Percentiles rank a stretch among this genome's conserved stretches.
phyloP scores from a whole-genome alignment of 2,113 vertebrate species.

The Callocephalon fimbriatum region DNA sequence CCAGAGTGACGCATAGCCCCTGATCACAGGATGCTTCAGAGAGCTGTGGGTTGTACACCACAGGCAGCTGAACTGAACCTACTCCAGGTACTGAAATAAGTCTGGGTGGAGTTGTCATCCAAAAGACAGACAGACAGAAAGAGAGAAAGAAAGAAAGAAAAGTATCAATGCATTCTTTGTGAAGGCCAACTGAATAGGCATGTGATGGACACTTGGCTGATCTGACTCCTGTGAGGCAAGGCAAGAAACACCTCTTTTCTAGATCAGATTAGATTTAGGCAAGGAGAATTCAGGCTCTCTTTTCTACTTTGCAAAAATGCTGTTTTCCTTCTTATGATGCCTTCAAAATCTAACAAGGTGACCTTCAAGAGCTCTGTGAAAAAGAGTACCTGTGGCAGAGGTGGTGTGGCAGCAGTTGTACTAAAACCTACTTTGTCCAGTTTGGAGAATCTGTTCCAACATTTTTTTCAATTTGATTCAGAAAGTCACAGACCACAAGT shows the following conservation, averaged over 20 bases:
- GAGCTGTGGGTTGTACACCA: background rate
- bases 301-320: background rate
- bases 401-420: background rate
- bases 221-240: background rate
- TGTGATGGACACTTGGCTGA: background rate
- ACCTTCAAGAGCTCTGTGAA: background rate
- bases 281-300: background rate
- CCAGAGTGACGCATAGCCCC: fast-evolving
- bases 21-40: background rate
- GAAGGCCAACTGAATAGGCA: background rate
- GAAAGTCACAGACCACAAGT: background rate
- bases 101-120: background rate
- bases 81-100: background rate
- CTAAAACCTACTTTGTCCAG: background rate
- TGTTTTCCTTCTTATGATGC: background rate
- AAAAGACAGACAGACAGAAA: background rate
- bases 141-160: background rate
- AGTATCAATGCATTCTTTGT: background rate
- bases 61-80: background rate
- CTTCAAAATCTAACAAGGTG: background rate
- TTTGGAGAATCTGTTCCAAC: background rate
- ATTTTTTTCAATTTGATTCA: background rate
- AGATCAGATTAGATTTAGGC: background rate
- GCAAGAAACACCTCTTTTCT: background rate
- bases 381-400: background rate